Conservation (phyloP, 2,888 invertebrate species). For the Megaustenia siamemsis region DNA sequence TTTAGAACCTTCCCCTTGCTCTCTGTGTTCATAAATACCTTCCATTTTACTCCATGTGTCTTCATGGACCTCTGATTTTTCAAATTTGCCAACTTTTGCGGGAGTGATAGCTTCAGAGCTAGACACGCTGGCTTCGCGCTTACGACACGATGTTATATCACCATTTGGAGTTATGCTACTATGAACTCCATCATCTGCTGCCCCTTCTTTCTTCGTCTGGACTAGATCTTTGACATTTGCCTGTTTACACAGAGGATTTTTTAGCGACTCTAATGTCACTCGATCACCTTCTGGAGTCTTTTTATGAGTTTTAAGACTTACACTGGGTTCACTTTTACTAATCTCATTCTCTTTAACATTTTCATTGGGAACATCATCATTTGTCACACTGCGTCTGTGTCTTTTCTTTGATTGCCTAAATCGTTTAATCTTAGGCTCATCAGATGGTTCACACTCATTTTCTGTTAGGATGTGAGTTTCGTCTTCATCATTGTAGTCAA, state of each 20-base stretch:
- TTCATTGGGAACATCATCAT: slow-evolving; percentile 49
- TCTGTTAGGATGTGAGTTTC: slow-evolving; percentile 50
- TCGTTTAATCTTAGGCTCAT: slow-evolving; percentile 60
- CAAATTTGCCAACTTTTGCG: slow-evolving; percentile 50
- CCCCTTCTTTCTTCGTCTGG: slow-evolving; percentile 31
- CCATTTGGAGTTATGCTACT: slow-evolving; percentile 46
- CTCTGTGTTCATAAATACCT: slow-evolving; percentile 64
- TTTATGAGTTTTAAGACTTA: slow-evolving; percentile 26
- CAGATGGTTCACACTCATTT: slow-evolving; percentile 44
- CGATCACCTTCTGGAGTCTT: slow-evolving; percentile 42
- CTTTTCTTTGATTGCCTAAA: slow-evolving; percentile 53
- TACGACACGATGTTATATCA: slow-evolving; percentile 53
- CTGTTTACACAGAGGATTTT: slow-evolving; percentile 55
- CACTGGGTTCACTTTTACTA: neutral
- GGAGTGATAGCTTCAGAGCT: slow-evolving; percentile 55
- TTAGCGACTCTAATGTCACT: slow-evolving; percentile 58
- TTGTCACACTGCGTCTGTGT: slow-evolving; percentile 26
- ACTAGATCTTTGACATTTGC: slow-evolving; percentile 10
- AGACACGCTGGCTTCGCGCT: slow-evolving; percentile 69
- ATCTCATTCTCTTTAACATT: slow-evolving; percentile 40
- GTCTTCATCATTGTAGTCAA: slow-evolving; percentile 58
- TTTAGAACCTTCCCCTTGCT: slow-evolving; percentile 68
- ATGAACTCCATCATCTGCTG: slow-evolving; percentile 17
- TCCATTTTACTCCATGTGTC: slow-evolving; percentile 75
- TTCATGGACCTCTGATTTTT: slow-evolving; percentile 53